Percentiles rank a stretch among this genome's conserved stretches.
phyloP scores from a whole-genome alignment of 2,797 vertebrate species.

The Helarctos malayanus region DNA sequence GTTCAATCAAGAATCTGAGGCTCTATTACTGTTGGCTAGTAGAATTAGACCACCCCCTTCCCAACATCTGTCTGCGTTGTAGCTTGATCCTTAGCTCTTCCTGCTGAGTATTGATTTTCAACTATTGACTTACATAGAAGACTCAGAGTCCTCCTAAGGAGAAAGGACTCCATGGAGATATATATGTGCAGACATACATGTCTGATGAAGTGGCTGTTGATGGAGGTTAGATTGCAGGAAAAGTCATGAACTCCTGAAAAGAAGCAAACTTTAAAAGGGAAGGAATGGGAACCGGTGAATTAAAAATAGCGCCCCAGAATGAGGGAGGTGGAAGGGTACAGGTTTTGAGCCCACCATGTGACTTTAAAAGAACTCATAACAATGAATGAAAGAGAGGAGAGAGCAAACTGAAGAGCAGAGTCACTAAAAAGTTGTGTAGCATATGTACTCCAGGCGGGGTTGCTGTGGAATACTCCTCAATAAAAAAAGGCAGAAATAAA shows the following conservation, averaged over 20 bases:
- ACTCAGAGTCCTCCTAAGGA: background rate
- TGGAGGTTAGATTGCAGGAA: background rate
- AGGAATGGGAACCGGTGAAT: background rate
- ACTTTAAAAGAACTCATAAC: background rate
- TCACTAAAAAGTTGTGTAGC: background rate
- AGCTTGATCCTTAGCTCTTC: background rate
- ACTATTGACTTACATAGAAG: slow-evolving; percentile 28
- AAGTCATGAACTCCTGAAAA: background rate
- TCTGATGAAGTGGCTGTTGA: background rate
- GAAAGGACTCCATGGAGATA: background rate
- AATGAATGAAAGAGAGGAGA: background rate
- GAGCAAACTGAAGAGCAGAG: background rate
- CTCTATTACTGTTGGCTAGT: background rate
- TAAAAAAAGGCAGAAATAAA: background rate
- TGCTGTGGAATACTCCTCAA: background rate
- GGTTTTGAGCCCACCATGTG: background rate
- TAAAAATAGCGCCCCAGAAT: background rate
- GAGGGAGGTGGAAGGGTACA: background rate
- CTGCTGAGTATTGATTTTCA: slow-evolving; percentile 54
- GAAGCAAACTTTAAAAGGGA: background rate
- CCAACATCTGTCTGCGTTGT: background rate
- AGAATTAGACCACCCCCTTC: background rate
- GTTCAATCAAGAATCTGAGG: background rate
- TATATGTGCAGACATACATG: background rate
- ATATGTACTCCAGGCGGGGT: background rate